These are phyloP conservation scores for Anthopleura sola DNA, from an alignment of 64 coral and sea anemone genomes.

Conservation along the genomic window DNA sequence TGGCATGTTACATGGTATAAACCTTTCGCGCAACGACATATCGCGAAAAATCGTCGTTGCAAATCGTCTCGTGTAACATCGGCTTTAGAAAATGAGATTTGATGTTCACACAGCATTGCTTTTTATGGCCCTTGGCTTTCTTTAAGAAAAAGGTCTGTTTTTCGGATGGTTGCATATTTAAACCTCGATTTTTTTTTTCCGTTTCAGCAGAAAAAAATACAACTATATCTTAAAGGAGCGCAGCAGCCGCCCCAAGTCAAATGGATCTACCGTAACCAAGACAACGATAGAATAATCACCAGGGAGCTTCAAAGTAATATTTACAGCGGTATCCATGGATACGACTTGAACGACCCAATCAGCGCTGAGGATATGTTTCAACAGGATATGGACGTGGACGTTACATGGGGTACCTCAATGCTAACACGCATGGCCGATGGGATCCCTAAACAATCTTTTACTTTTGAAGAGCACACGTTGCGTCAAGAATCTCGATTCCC, in stretches of 20 bases:
- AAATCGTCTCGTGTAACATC: too few species aligned
- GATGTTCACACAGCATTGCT: too few species aligned
- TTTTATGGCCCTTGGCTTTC: too few species aligned
- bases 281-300: neutral
- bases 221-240: neutral
- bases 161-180: too few species aligned
- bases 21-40: too few species aligned
- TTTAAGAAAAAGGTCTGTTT: too few species aligned
- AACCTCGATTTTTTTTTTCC: neutral
- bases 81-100: too few species aligned
- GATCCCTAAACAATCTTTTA: neutral
- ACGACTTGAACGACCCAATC: neutral
- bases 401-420: neutral
- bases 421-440: neutral
- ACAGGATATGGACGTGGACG: neutral
- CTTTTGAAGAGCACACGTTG: neutral
- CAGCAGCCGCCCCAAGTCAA: neutral
- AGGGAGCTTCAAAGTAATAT: neutral
- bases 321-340: neutral
- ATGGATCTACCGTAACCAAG: conserved; percentile 12
- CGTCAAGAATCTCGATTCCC: neutral
- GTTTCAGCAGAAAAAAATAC: neutral
- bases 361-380: neutral
- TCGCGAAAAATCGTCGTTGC: too few species aligned
- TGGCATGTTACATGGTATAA: too few species aligned